Conservation (phyloP, 2,113 vertebrate species). For the Acanthochromis polyacanthus region DNA sequence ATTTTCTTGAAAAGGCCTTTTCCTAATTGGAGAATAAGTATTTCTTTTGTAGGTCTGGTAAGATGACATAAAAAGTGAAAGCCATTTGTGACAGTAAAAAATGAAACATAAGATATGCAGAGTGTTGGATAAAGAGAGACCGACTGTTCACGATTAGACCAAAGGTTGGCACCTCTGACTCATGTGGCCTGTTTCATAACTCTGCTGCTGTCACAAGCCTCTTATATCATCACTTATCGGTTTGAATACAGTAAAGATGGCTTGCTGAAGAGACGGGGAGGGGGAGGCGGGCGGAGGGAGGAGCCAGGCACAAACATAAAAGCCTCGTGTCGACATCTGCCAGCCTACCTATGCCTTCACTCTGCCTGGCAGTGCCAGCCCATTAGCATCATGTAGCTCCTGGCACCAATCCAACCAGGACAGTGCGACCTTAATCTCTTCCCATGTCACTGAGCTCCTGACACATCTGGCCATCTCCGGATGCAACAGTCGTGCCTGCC, state of each 20-base stretch:
- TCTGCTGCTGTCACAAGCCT: conserved; percentile 20
- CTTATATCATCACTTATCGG: conserved; percentile 42
- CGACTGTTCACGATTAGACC: conserved; percentile 4
- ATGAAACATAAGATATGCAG: too few species aligned
- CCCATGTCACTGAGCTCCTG: conserved; percentile 47
- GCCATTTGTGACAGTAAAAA: too few species aligned
- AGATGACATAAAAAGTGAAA: background rate
- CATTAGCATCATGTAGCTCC: conserved; percentile 74
- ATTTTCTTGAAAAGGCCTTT: too few species aligned
- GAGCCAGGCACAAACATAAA: conserved; percentile 34
- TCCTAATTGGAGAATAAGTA: background rate
- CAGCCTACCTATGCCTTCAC: conserved; percentile 40
- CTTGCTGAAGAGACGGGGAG: conserved; percentile 18
- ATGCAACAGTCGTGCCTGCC: conserved; percentile 28
- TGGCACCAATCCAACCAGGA: conserved; percentile 72
- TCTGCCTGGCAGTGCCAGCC: conserved; percentile 52
- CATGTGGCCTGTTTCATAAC: conserved; percentile 25
- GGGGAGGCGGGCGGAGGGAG: background rate
- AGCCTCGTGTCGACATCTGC: conserved; percentile 55
- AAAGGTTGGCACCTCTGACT: conserved; percentile 41
- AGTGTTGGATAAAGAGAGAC: too few species aligned
- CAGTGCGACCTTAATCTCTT: conserved; percentile 77
- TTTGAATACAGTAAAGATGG: conserved; percentile 23
- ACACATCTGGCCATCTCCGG: conserved; percentile 70
- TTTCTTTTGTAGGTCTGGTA: background rate